phyloP scores from a whole-genome alignment of 2,113 vertebrate species.

The Solenodon paradoxus region DNA sequence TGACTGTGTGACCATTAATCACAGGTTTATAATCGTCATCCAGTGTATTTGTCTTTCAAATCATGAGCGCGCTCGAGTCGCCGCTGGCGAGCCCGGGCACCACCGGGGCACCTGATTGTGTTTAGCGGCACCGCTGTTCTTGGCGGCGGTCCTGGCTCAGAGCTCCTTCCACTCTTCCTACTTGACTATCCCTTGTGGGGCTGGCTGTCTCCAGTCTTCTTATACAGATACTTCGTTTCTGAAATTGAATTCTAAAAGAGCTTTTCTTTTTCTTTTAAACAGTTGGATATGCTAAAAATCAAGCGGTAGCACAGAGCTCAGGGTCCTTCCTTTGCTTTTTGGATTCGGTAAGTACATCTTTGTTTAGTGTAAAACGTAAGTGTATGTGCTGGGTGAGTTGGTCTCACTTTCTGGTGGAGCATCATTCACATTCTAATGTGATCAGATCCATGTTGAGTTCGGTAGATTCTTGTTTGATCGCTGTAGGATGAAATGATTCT shows the following conservation, averaged over 20 bases:
- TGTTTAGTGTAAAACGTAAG: neutral
- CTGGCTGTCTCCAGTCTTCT: too few species aligned
- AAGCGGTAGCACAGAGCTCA: constrained; percentile 91
- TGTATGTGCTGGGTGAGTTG: neutral
- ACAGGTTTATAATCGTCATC: neutral
- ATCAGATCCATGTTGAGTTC: too few species aligned
- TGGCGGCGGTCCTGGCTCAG: too few species aligned
- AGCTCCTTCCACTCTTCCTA: too few species aligned
- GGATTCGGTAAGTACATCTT: constrained; percentile 92
- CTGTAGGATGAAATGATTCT: neutral
- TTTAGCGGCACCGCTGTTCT: too few species aligned
- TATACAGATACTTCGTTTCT: too few species aligned
- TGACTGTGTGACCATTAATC: too few species aligned
- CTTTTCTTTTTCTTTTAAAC: constrained; percentile 71
- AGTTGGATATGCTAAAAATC: constrained; percentile 98
- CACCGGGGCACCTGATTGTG: too few species aligned
- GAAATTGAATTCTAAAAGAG: neutral
- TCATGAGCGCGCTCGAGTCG: too few species aligned
- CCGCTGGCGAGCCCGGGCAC: too few species aligned
- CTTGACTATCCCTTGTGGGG: too few species aligned
- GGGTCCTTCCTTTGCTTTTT: constrained; percentile 95
- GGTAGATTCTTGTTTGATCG: too few species aligned
- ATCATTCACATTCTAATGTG: neutral
- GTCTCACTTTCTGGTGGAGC: neutral
- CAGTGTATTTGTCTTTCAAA: neutral